Evolutionary conservation across 2,797 vertebrate species (phyloP).

Genomic region (Onychomys leucogaster): DNA sequence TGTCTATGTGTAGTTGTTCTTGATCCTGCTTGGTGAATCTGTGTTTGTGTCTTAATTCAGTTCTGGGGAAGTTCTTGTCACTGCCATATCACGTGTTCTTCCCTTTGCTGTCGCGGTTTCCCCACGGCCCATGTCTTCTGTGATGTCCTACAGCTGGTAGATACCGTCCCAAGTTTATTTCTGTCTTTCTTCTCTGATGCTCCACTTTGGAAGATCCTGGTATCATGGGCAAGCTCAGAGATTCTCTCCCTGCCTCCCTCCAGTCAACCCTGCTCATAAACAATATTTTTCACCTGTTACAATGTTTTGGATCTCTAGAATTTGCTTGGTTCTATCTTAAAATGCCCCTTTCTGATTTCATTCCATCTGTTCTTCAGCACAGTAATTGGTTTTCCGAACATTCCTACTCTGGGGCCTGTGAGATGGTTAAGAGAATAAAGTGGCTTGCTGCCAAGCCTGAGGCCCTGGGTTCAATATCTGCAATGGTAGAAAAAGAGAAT

Average conservation of each 20-base stretch:
- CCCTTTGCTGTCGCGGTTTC: neutral
- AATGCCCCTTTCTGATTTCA: neutral
- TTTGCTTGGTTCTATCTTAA: neutral
- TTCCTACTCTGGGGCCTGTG: neutral
- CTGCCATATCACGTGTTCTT: neutral
- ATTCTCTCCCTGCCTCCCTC: neutral
- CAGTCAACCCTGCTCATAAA: neutral
- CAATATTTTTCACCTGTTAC: neutral
- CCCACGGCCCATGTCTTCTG: neutral
- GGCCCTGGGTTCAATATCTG: neutral
- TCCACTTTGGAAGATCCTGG: conserved; percentile 17
- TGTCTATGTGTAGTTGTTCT: neutral
- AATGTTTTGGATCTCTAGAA: neutral
- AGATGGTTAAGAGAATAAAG: neutral
- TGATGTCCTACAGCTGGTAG: neutral
- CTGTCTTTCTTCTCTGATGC: neutral
- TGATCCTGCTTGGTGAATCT: neutral
- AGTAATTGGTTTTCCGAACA: neutral
- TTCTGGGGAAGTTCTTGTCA: neutral
- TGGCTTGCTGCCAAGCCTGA: neutral
- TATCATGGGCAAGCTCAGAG: neutral
- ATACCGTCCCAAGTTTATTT: neutral
- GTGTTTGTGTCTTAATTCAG: neutral
- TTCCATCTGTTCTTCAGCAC: neutral
- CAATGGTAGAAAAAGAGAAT: neutral